Evolutionary conservation across 2,797 vertebrate genomes (phyloP).

Genomic region (Pogoniulus pusillus): DNA sequence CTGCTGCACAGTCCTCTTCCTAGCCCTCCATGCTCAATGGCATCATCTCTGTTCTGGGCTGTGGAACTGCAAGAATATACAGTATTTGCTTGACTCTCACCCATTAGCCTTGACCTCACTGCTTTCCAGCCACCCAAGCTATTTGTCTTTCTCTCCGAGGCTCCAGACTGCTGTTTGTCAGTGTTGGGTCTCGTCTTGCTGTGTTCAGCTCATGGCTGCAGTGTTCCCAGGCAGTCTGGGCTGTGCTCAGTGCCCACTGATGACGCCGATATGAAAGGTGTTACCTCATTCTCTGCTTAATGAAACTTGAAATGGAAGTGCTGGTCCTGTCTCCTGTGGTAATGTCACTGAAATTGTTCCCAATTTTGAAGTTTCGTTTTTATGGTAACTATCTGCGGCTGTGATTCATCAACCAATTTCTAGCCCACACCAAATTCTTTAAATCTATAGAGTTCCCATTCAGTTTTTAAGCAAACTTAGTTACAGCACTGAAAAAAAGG

Average conservation of each 20-base stretch:
- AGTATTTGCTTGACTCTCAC: not conserved
- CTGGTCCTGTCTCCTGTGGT: not conserved
- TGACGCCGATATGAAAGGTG: not conserved
- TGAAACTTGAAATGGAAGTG: constrained; percentile 46
- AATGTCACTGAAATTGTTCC: constrained; percentile 38
- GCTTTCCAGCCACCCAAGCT: not conserved
- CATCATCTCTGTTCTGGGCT: not conserved
- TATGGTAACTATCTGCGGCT: constrained; percentile 34
- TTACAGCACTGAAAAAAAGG: not conserved
- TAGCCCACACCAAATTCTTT: constrained; percentile 36
- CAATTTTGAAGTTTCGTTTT: constrained; percentile 40
- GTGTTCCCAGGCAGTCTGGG: not conserved
- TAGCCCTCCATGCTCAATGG: not conserved
- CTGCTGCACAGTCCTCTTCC: not conserved
- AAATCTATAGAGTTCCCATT: constrained; percentile 20
- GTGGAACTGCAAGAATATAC: not conserved
- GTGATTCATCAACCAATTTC: constrained; percentile 49
- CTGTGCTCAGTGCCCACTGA: not conserved
- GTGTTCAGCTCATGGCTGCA: not conserved
- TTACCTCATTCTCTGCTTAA: constrained; percentile 35
- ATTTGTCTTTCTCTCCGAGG: not conserved
- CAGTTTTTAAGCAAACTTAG: constrained; percentile 20
- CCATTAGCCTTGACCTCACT: not conserved
- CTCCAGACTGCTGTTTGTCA: not conserved
- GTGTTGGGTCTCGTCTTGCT: not conserved